Conservation (phyloP, 2,113 vertebrate species). For the Limanda limanda region DNA sequence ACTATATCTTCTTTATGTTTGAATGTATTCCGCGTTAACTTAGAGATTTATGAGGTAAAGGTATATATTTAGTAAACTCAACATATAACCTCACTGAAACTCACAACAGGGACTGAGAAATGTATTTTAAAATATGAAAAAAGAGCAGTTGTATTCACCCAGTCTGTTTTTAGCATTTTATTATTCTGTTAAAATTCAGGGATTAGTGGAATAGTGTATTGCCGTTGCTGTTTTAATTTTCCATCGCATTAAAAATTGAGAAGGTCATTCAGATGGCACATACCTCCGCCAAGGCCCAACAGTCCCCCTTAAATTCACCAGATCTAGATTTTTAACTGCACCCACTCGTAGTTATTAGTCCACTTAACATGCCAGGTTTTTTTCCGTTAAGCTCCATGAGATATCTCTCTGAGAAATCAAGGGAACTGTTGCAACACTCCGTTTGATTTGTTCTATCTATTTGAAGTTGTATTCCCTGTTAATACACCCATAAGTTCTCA, state of each 20-base stretch:
- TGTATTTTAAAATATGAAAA: not conserved
- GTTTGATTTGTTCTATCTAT: not conserved
- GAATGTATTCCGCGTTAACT: slow-evolving; percentile 18
- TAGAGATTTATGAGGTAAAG: not conserved
- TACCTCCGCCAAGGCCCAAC: no score
- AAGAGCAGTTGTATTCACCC: not conserved
- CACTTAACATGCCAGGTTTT: no score
- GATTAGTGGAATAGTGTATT: not conserved
- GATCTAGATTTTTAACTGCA: no score
- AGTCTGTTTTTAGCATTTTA: not conserved
- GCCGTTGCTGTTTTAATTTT: not conserved
- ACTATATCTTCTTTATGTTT: not conserved
- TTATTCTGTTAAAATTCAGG: slow-evolving; percentile 14
- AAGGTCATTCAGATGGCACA: no score
- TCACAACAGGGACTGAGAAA: not conserved
- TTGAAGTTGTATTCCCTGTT: not conserved
- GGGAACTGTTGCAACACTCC: not conserved
- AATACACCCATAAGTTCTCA: not conserved
- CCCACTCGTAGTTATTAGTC: no score
- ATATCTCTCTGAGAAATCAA: not conserved
- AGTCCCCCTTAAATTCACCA: no score
- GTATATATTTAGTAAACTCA: slow-evolving; percentile 4
- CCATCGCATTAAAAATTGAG: slow-evolving; percentile 5
- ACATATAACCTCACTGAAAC: slow-evolving; percentile 35
- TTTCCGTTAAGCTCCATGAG: not conserved